A percentile compares a stretch with the other conserved stretches of the same genome.
phyloP scores from a whole-genome alignment of 2,113 vertebrate genomes.

The Brienomyrus brachyistius region DNA sequence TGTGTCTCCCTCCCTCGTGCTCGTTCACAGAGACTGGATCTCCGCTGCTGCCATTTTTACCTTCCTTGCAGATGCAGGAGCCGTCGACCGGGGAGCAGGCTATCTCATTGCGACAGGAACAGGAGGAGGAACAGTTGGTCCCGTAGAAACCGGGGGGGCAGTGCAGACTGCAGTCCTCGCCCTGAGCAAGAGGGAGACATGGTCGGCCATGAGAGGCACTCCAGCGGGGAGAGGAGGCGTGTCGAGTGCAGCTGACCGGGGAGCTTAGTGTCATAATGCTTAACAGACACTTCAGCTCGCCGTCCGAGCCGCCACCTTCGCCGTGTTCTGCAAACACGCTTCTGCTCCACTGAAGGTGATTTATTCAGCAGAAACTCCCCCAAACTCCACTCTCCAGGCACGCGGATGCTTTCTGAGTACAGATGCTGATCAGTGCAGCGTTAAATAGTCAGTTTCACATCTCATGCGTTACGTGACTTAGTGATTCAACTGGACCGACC shows the following conservation, averaged over 20 bases:
- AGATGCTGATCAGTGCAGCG: neutral
- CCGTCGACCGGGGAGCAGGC: constrained; percentile 82
- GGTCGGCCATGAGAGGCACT: constrained; percentile 1
- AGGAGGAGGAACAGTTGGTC: constrained; percentile 78
- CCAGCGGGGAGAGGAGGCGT: neutral
- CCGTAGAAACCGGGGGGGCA: constrained; percentile 80
- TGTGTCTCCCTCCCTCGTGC: neutral
- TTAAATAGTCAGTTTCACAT: neutral
- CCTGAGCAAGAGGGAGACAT: constrained; percentile 55
- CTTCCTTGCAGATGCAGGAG: constrained; percentile 85
- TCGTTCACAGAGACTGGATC: neutral
- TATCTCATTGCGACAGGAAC: constrained; percentile 77
- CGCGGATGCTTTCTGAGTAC: neutral
- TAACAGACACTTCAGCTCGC: neutral
- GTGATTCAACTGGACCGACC: neutral
- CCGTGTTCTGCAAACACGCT: neutral
- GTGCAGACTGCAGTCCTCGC: constrained; percentile 74
- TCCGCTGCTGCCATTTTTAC: constrained; percentile 52
- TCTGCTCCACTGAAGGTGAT: neutral
- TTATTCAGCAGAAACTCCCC: neutral
- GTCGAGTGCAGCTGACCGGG: neutral
- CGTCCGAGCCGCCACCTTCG: neutral
- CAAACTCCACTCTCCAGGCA: neutral
- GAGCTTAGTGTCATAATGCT: neutral
- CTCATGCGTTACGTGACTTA: neutral